phyloP scores from a whole-genome alignment of 2,113 vertebrate species.

The Acanthochromis polyacanthus region DNA sequence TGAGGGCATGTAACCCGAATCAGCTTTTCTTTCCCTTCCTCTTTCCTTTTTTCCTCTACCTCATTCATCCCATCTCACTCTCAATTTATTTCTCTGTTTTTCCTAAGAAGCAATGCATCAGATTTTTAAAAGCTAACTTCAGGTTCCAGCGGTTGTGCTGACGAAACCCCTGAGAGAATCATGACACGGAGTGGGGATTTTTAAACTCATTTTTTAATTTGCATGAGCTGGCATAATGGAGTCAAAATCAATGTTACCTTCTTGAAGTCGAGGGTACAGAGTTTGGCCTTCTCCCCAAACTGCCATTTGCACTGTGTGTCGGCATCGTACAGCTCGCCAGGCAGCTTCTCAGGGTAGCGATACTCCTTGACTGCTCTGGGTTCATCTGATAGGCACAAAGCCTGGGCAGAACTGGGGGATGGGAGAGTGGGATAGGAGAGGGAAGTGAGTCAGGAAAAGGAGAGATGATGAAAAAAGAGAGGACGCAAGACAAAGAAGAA shows the following conservation, averaged over 20 bases:
- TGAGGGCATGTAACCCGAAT: constrained; percentile 35
- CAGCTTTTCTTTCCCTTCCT: constrained; percentile 48
- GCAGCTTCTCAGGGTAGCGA: constrained; percentile 89
- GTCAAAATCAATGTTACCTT: constrained; percentile 84
- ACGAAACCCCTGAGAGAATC: constrained; percentile 21
- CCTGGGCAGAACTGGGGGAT: constrained; percentile 87
- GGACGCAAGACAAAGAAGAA: background rate
- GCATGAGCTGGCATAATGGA: constrained; percentile 11
- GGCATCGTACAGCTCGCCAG: constrained; percentile 91
- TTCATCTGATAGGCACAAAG: constrained; percentile 89
- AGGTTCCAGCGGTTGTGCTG: constrained; percentile 9
- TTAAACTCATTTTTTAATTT: constrained; percentile 9
- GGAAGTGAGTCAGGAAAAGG: background rate
- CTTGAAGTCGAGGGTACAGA: constrained; percentile 91
- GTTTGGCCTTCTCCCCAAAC: constrained; percentile 93
- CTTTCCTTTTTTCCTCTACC: constrained; percentile 46
- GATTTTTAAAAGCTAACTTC: constrained; percentile 17
- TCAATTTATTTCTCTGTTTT: constrained; percentile 15
- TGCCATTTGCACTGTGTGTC: constrained; percentile 96
- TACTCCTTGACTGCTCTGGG: constrained; percentile 88
- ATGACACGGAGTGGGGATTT: constrained; percentile 15
- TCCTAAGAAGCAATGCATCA: constrained; percentile 9
- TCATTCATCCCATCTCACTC: constrained; percentile 39
- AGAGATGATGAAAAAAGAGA: background rate
- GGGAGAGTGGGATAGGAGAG: constrained; percentile 4